A percentile compares a stretch with the other conserved stretches of the same genome.
Evolutionary conservation across 2,113 vertebrate genomes (phyloP).

Genomic region (Ciconia stormi): DNA sequence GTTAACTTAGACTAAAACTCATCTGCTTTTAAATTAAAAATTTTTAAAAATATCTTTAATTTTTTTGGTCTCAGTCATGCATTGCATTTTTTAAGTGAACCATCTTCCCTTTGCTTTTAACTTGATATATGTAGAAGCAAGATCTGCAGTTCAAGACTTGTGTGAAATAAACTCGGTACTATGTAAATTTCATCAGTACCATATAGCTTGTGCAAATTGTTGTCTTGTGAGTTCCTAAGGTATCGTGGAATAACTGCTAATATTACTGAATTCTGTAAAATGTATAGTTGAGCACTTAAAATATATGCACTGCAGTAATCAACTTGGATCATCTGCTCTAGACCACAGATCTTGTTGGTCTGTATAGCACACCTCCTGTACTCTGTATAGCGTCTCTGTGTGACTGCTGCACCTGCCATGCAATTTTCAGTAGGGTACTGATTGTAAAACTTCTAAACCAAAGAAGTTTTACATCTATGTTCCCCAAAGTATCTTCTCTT

Average conservation of each 20-base stretch:
- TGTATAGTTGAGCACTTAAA: neutral
- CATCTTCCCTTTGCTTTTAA: neutral
- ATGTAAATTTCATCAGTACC: neutral
- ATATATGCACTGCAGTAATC: neutral
- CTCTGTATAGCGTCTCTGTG: neutral
- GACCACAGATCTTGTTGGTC: fast-evolving
- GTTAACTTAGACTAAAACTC: neutral
- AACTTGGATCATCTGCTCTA: neutral
- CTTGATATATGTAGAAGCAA: neutral
- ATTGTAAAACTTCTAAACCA: neutral
- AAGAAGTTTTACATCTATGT: neutral
- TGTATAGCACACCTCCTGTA: neutral
- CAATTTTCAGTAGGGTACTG: neutral
- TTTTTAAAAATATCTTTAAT: fast-evolving
- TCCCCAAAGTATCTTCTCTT: neutral
- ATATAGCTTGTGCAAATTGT: neutral
- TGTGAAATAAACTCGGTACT: neutral
- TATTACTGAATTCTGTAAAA: neutral
- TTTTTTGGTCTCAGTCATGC: neutral
- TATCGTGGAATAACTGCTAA: neutral
- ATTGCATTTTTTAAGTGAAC: neutral
- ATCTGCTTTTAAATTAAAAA: neutral
- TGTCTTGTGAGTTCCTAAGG: neutral
- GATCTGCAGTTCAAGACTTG: neutral
- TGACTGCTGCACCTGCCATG: neutral